Percentiles rank a stretch among this genome's conserved stretches.
Evolutionary conservation across 2,888 invertebrate species (phyloP).

Genomic region (Oasisia sp.): DNA sequence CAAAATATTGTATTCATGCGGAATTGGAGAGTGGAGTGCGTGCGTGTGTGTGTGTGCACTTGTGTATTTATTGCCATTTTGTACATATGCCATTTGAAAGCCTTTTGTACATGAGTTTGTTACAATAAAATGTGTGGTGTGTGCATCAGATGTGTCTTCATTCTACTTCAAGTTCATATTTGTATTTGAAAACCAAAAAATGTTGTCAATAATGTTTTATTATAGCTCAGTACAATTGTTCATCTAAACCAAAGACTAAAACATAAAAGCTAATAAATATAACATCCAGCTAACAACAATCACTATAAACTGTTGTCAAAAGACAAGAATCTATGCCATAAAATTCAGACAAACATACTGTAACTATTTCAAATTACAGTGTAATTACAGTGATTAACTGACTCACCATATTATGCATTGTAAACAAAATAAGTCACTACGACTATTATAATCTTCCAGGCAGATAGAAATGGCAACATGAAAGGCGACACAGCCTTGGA

Average conservation of each 20-base stretch:
- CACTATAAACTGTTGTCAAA: background rate
- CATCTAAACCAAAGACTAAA: background rate
- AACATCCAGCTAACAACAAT: background rate
- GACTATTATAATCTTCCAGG: background rate
- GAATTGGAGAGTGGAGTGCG: background rate
- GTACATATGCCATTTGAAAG: background rate
- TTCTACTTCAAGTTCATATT: background rate
- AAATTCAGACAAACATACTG: background rate
- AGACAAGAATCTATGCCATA: background rate
- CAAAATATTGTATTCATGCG: background rate
- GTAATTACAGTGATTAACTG: background rate
- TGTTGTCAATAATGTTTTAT: background rate
- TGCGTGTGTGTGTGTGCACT: slow-evolving; percentile 4
- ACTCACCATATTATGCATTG: background rate
- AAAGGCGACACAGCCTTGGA: background rate
- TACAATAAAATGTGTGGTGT: slow-evolving; percentile 13
- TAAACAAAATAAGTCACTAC: background rate
- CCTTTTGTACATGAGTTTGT: slow-evolving; percentile 6
- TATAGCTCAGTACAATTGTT: background rate
- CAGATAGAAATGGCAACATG: background rate
- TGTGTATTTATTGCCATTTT: slow-evolving; percentile 17
- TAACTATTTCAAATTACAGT: background rate
- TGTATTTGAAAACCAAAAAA: background rate
- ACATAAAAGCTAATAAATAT: background rate
- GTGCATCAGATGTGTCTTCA: background rate